Conservation (phyloP, 2,888 invertebrate genomes). For the Epirrhoe tristata region DNA sequence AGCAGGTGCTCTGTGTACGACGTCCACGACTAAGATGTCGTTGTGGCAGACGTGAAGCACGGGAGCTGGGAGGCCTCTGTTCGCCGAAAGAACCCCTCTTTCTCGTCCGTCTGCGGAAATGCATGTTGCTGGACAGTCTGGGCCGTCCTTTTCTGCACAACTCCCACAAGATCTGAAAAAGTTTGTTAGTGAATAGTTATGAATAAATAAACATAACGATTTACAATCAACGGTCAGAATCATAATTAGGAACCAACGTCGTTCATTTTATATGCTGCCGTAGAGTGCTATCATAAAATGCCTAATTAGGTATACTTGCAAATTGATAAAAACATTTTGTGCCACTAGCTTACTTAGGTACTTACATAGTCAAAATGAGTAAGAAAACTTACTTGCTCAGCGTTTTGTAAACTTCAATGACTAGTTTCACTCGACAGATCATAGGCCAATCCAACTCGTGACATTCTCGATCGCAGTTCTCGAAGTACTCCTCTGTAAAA, state of each 20-base stretch:
- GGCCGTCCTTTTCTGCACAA: slow-evolving; percentile 86
- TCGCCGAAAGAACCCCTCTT: slow-evolving; percentile 88
- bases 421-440: slow-evolving; percentile 91
- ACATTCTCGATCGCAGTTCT: slow-evolving; percentile 91
- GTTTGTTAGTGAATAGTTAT: not conserved
- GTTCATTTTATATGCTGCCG: too few relatives aligned
- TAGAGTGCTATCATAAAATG: too few relatives aligned
- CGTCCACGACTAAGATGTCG: slow-evolving; percentile 91
- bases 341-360: too few relatives aligned
- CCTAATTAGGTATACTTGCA: too few relatives aligned
- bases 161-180: slow-evolving; percentile 86
- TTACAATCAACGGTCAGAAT: too few relatives aligned
- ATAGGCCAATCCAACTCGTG: slow-evolving; percentile 91
- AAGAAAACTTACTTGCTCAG: slow-evolving; percentile 86
- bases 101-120: slow-evolving; percentile 87
- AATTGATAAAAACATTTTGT: too few relatives aligned
- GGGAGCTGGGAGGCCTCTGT: slow-evolving; percentile 87
- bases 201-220: not conserved
- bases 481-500: slow-evolving; percentile 89
- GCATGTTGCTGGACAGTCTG: slow-evolving; percentile 87
- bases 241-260: too few relatives aligned
- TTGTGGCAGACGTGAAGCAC: slow-evolving; percentile 89
- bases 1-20: slow-evolving; percentile 89
- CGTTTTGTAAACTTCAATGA: slow-evolving; percentile 90
- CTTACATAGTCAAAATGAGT: too few relatives aligned